Evolutionary conservation across 2,888 invertebrate genomes (phyloP), one percentile per base, ranked within the genome.

Genomic region (Crossocerus cetratus): DNA sequence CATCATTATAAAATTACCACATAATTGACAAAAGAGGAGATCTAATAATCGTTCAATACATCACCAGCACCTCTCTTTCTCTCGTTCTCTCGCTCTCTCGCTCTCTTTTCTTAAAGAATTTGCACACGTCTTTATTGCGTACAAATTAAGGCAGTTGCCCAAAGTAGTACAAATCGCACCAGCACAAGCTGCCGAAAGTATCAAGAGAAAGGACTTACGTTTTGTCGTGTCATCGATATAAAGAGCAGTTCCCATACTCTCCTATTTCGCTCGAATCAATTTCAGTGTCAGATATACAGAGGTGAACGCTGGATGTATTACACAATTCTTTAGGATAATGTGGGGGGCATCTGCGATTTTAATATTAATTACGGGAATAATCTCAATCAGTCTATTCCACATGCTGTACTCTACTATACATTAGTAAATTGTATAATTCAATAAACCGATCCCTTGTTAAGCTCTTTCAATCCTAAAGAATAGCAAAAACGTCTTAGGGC

Each of bases 381-480:
- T 74, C 62, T 76, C 60, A 56, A 65, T 73, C 76, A 78, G 73
- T 79, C 78, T 79, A 74, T 78, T 78, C 69, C 76, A 78, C 72
- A 75, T 78, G 62, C 72, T 73, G 69, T 70, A 70, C 16, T 16
- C 58, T 65, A 65, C 68, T 68, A 74, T 77, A 66, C 65, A 62
- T 69, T 70, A 66, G 23, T 72, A 65, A 72, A 76, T 56, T 70
- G 61, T 78, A 71, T 71, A 65, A 63, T 72, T 66, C 64, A 49
- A 54, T 74, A 53, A 32, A 69, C 68, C 32, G 58, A 63, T 70
- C 59, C 43, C 57, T 57, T 16, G 32, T 72, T 77, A 71, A 75
- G 75, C 75, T 79, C 65, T 69, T 69, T 75, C 63, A 69, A 66
- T 69, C 65, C 70, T 77, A 71, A 56, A 71, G 58, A 60, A 69